These are phyloP conservation scores for Pristionchus exspectatus DNA, from an alignment of 2,888 invertebrate species.

Conservation along the genomic window DNA sequence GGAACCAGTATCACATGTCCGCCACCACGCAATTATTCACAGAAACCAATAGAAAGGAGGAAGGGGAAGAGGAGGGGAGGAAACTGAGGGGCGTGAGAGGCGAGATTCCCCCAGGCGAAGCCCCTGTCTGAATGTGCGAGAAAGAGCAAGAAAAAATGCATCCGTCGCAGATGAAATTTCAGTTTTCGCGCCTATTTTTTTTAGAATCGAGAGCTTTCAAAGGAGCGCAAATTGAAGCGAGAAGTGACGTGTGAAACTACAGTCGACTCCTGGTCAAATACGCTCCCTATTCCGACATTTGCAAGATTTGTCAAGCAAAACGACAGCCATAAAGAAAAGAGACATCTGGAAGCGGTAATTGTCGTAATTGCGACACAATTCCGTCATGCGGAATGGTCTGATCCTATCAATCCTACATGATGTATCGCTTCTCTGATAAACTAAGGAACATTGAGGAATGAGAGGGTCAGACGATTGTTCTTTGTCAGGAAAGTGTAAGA, in stretches of 20 bases:
- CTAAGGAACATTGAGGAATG: too few species aligned
- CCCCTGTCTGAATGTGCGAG: neutral
- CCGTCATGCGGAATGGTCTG: too few species aligned
- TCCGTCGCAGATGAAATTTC: neutral
- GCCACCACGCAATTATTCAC: neutral
- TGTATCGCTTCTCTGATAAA: too few species aligned
- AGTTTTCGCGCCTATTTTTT: neutral
- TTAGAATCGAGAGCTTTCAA: neutral
- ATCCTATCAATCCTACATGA: too few species aligned
- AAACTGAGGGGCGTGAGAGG: constrained; percentile 21
- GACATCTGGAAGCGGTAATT: constrained; percentile 6
- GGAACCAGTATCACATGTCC: constrained; percentile 14
- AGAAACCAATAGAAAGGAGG: neutral
- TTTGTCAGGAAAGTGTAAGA: neutral
- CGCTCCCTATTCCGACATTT: too few species aligned
- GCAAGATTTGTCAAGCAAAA: too few species aligned
- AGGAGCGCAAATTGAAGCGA: neutral
- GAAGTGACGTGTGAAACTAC: constrained; percentile 4
- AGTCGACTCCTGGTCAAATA: neutral
- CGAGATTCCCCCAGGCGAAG: neutral
- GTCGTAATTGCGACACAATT: neutral
- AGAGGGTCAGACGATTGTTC: too few species aligned
- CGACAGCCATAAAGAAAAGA: too few species aligned
- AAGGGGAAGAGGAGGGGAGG: neutral
- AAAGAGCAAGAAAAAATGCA: neutral